Base-by-base conservation (phyloP, 2,797 vertebrate genomes). In the Meriones psammophilus region DNA sequence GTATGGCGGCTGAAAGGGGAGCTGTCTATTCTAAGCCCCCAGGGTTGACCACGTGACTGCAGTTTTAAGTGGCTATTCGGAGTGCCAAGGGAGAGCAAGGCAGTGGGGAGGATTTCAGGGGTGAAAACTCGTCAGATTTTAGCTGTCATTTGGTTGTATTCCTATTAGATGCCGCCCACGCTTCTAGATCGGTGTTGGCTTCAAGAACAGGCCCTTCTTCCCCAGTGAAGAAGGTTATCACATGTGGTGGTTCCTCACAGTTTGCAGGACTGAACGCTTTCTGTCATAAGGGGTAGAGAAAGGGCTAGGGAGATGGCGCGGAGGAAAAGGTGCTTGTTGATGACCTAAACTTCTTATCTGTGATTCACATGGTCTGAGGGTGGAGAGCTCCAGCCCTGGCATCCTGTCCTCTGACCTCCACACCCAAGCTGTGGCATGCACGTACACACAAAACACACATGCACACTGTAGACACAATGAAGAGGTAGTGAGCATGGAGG, bases 201-300 rank as follows among this genome's bases (percentile, higher is more conserved):
- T 3, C n/a, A 85, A 36, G 36, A 76, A 66, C 15, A 86, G 26
- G 15, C 36, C 58, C 12, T 4, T 94, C 36, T 74, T 80, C 20
- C 36, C 30, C 30, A 94, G 15, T 68, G 39, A 54, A 91, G 76
- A 73, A 66, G 28, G 15, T 66, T 1, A 30, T 54, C 20, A 30
- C 1, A 6, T 56, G 64, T 13, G 54, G 42, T 84, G n/a, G 74
- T 85, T 89, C 84, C 39, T 26, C 56, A 79, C 69, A 86, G 46
- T 89, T 81, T 79, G 30, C 8, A 50, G 74, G 68, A 74, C 54
- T 54, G 56, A 84, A 62, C 50, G 42, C 50, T 88, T 95, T 88
- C 92, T 60, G 24, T 88, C 30, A 24, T 58, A 76, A 33, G 18
- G 56, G 87, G n/a, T 56, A 56, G 54, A 5, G 24, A 58, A 50